Base-by-base conservation (phyloP, 2,113 vertebrate genomes). In the Brachionichthys hirsutus region DNA sequence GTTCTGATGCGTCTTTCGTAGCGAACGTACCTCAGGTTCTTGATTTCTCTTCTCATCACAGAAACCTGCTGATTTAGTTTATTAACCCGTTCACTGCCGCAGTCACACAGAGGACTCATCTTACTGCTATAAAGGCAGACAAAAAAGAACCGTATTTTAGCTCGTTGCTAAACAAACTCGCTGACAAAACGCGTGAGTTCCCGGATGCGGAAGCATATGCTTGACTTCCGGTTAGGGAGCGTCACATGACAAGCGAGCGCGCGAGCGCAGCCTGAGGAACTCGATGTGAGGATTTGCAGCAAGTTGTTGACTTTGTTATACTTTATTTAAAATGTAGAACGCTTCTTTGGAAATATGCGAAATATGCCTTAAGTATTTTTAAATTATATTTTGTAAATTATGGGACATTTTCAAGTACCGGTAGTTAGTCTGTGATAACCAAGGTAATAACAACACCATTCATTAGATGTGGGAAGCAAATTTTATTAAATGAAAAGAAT, bases 31-130 rank as follows among this genome's bases (percentile, higher is more conserved):
- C 92, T 90, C 20, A 93, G 72, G 62, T 93, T 93, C 77, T 87
- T 91, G 9, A 92, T 81, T 68, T 93, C 92, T 55, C 77, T 91
- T 38, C 92, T 81, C 92, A 92, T 91, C 7, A 92, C 86, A 59
- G 87, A 87, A 48, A 92, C 81, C 20, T 93, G 92, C 64, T 89
- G 80, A n/a, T 73, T 82, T 2, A 92, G 73, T 58, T 70, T 78
- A 1, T 63, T 17, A 0, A 83, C 14, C 15, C 72, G 44, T 4
- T 88, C 80, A 0, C 51, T 15, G 48, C 84, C 83, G 61, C 80
- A 76, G 13, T 54, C 65, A 50, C 90, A 89, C 40, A 11, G 0
- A 11, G 48, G 56, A 54, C 70, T 70, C 91, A 92, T 92, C 17
- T 67, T 65, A 5, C 4, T 48, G 19, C 1, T 1, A 12, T 1